These are phyloP conservation scores for Dryobates pubescens DNA, from an alignment of 2,797 vertebrate species.

Conservation along the genomic window DNA sequence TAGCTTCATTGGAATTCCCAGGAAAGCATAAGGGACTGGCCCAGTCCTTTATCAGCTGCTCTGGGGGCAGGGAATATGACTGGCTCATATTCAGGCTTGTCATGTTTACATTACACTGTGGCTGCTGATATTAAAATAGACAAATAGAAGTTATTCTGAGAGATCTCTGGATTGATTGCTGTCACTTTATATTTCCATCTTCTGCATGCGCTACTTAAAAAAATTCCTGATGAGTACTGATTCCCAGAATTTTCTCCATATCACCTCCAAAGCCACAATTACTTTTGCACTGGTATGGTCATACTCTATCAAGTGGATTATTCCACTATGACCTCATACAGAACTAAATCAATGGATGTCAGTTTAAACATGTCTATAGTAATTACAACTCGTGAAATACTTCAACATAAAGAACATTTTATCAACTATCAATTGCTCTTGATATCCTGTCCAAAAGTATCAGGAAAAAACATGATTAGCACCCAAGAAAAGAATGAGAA, in stretches of 20 bases:
- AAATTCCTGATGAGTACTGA: background rate
- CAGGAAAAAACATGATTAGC: background rate
- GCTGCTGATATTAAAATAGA: background rate
- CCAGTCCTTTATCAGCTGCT: background rate
- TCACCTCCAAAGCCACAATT: background rate
- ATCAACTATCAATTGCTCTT: background rate
- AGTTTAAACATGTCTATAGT: background rate
- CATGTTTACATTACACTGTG: background rate
- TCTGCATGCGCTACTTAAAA: background rate
- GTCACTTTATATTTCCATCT: background rate
- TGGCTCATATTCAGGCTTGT: background rate
- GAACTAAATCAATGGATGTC: background rate
- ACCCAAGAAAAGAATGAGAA: background rate
- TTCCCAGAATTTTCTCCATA: background rate
- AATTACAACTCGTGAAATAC: background rate
- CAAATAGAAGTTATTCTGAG: background rate
- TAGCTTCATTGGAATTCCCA: background rate
- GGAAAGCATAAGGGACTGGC: background rate
- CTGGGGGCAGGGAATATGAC: background rate
- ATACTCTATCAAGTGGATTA: background rate
- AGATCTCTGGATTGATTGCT: background rate
- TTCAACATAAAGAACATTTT: background rate
- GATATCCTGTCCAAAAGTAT: background rate
- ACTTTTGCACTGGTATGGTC: background rate
- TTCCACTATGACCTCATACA: background rate